Base-by-base conservation (phyloP, 1,140 invertebrate species). In the Pomacea maculata region DNA sequence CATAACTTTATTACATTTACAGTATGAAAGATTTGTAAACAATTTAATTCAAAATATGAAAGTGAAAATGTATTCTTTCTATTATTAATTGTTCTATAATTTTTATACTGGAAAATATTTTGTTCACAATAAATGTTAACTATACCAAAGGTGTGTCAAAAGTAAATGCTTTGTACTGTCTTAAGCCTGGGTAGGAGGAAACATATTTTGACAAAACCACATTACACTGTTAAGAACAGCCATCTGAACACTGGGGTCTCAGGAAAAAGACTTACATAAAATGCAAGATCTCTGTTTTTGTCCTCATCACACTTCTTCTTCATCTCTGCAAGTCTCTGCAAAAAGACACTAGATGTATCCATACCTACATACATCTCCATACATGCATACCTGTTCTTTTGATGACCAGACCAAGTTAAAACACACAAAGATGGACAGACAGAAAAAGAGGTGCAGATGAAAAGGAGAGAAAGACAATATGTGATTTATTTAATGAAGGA, bases 301-400 rank as follows among this genome's bases (percentile, higher is more conserved):
- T 88, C 86, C 65, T 88, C 87, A 65, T 90, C 88, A 65, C 79
- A 80, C 81, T 87, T 83, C 80, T 88, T 88, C 81, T 86, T 87
- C 83, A 89, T 84, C 45, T 89, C 88, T 52, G 86, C 87, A 84
- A 89, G 87, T 85, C 87, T 86, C 88, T 90, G 83, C 34, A 45
- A 83, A 83, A 29, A 17, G 55, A 57, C 67, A 21, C n/a, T 65
- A 72, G 25, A 61, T 54, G 12, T 5, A 70, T 12, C 61, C n/a
- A 75, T 70, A 80, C 29, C 68, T 25, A 75, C 17, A 67, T 68
- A 55, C 61, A 52, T 61, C 34, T 45, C 2, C 34, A 45, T 45
- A 45, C 15, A 61, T 61, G 57, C 57, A 14, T 61, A 14, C 11
- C 11, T 17, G 15, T 11, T 61, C 57, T 3, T 61, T 8, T 61